Conservation (phyloP, 64 coral and sea anemone genomes). For the Montipora efflorescens region DNA sequence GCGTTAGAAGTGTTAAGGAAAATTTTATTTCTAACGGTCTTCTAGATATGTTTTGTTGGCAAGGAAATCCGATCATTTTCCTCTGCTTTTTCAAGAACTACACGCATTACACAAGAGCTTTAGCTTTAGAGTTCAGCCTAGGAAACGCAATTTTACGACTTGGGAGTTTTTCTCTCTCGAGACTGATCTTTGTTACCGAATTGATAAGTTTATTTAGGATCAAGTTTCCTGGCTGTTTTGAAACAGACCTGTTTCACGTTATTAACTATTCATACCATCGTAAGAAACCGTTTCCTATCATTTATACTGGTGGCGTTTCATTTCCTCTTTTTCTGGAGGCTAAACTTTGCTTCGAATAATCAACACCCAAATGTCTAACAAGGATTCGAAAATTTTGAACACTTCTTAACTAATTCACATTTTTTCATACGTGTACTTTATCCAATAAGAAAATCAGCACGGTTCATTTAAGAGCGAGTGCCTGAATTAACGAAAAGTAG, state of each 20-base stretch:
- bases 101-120: too few species aligned
- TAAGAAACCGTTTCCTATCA: neutral
- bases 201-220: constrained; percentile 7
- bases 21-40: neutral
- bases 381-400: too few species aligned
- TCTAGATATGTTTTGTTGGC: neutral
- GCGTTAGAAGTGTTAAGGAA: neutral
- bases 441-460: too few species aligned
- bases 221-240: neutral
- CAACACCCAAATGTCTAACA: neutral
- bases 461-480: too few species aligned
- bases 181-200: neutral
- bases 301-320: neutral
- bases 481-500: too few species aligned
- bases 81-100: too few species aligned
- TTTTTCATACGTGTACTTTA: too few species aligned
- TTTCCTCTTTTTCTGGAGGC: neutral
- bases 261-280: constrained; percentile 42
- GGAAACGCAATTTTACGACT: neutral
- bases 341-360: neutral
- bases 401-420: too few species aligned
- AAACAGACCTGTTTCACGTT: constrained; percentile 51
- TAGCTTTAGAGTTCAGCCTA: too few species aligned
- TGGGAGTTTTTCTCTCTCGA: neutral
- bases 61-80: neutral